Conservation (phyloP, 2,797 vertebrate genomes). For the Psittacula derbiana region DNA sequence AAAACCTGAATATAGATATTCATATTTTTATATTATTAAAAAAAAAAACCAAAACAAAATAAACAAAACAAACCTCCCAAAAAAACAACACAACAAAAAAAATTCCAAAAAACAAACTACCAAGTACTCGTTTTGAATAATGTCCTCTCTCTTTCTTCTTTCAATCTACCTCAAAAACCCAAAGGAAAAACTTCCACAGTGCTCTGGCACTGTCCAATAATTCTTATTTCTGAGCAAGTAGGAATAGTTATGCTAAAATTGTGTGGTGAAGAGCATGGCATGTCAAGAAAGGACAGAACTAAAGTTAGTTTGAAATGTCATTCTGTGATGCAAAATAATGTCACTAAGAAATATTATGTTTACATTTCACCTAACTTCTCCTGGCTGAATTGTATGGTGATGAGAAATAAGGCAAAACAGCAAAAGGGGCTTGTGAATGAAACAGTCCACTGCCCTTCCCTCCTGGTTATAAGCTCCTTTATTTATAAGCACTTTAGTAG, state of each 20-base stretch:
- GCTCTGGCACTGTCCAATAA: rapidly evolving
- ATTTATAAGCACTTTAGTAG: background rate
- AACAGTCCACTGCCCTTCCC: background rate
- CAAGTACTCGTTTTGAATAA: background rate
- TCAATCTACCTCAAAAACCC: background rate
- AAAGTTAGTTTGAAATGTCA: background rate
- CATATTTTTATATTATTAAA: background rate
- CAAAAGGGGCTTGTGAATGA: background rate
- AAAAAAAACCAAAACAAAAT: background rate
- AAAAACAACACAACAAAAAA: background rate
- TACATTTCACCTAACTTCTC: background rate
- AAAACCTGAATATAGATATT: background rate
- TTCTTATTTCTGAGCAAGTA: background rate
- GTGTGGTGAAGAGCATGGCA: background rate
- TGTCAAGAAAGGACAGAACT: background rate
- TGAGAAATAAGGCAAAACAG: background rate
- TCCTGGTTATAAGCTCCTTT: background rate
- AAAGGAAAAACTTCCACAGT: rapidly evolving
- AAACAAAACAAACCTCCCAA: background rate
- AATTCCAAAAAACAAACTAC: background rate
- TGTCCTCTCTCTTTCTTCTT: background rate
- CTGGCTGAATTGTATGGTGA: background rate
- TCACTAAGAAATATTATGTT: background rate
- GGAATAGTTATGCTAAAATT: background rate
- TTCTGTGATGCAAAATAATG: background rate